Evolutionary conservation across 2,113 vertebrate genomes (phyloP), one percentile per base, ranked within the genome.

Genomic region (Phrynosoma blainvillii): DNA sequence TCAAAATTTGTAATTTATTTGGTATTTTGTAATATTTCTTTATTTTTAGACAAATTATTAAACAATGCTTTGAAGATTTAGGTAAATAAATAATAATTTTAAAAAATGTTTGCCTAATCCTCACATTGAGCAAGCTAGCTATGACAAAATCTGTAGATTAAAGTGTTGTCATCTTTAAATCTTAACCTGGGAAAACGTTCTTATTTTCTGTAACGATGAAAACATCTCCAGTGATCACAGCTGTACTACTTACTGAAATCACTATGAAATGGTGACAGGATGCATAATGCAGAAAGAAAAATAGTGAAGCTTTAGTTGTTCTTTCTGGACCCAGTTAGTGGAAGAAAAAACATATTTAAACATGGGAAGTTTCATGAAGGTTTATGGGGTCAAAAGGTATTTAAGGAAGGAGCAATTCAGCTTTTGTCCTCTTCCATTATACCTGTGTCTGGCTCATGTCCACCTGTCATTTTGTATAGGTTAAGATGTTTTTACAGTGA

Each of bases 1-100:
- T 59, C 56, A 81, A 40, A 81, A 32, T 81, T 62, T 62, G 56
- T 62, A 65, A 83, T 83, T 83, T 83, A 66, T 83, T 83, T 52
- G 7, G 42, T 71, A 70, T 83, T 70, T 66, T 84, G 52, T 56
- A 84, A 84, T 54, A 32, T 62, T 62, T 62, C 14, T 73, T 74
- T 74, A 66, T 65, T 54, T 70, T 82, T 70, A 83, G 30, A 84
- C 70, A 75, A 59, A 74, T 25, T 75, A 84, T 59, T 36, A 74
- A 59, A 59, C 11, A 84, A 27, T 56, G n/a, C 11, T 84, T 84
- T 74, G 71, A 84, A 84, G 83, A 74, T 36, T 75, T 40, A 40
- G 71, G 52, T 40, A 75, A 84, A 73, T 21, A 36, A 84, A 75
- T 40, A 59, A 70, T 68, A 66, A 81, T 23, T 27, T 25, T 27